Evolutionary conservation across 2,797 vertebrate genomes (phyloP).

Genomic region (Sebastiscus albofasciatus): DNA sequence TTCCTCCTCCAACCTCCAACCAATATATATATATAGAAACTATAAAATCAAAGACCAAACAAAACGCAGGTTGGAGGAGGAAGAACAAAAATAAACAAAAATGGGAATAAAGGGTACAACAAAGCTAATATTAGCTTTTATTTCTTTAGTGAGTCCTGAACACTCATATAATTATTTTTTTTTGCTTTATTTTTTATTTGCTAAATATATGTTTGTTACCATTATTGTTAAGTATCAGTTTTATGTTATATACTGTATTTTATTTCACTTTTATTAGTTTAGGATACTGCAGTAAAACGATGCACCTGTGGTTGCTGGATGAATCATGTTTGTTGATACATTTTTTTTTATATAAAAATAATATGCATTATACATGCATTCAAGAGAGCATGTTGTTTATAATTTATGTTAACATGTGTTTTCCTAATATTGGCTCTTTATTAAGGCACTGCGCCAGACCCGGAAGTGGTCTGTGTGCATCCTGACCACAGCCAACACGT

Average conservation of each 20-base stretch:
- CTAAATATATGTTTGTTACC: no score
- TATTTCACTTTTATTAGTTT: background rate
- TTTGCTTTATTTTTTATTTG: no score
- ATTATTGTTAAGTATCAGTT: no score
- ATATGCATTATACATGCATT: background rate
- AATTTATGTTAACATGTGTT: background rate
- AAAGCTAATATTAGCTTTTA: no score
- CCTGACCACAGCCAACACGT: constrained; percentile 67
- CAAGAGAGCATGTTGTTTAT: background rate
- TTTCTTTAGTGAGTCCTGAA: no score
- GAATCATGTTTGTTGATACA: background rate
- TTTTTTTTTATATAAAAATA: background rate
- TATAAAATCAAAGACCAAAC: background rate
- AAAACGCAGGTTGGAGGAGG: background rate
- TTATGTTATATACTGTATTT: background rate
- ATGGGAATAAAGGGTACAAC: background rate
- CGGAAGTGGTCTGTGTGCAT: constrained; percentile 59
- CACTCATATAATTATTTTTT: no score
- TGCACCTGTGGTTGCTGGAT: background rate
- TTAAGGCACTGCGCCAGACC: constrained; percentile 7
- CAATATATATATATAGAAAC: no score
- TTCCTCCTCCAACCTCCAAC: no score
- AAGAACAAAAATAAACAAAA: background rate
- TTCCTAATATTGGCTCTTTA: background rate
- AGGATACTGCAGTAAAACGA: background rate